These are phyloP conservation scores for Glareola pratincola DNA, from an alignment of 2,113 vertebrate species.

Conservation along the genomic window DNA sequence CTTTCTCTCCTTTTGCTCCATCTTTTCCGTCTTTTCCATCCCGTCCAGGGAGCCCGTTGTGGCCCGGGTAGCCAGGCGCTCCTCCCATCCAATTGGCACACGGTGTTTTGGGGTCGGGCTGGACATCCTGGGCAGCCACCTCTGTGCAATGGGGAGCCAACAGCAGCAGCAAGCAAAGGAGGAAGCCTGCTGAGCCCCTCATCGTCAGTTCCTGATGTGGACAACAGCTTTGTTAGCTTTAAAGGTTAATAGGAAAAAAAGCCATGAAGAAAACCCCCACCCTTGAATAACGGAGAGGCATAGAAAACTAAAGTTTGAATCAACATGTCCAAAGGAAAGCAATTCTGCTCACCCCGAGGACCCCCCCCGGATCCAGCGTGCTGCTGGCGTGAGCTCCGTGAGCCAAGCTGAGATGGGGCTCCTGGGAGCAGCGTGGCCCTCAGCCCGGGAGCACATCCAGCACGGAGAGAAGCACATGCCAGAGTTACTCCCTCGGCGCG, in stretches of 20 bases:
- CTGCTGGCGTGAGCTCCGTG: not conserved
- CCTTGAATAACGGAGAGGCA: not conserved
- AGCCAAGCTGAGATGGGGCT: not conserved
- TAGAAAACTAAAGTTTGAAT: not conserved
- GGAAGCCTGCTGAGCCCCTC: conserved; percentile 11
- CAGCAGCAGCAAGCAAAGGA: conserved; percentile 53
- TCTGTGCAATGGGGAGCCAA: not conserved
- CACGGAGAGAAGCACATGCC: not conserved
- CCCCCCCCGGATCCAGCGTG: not conserved
- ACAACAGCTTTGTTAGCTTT: not conserved
- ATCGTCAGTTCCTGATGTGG: conserved; percentile 40
- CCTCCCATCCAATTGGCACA: conserved; percentile 83
- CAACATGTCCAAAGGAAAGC: not conserved
- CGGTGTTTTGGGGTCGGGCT: conserved; percentile 38
- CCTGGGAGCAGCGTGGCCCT: not conserved
- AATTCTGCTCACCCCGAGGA: not conserved
- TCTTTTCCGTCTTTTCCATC: conserved; percentile 80
- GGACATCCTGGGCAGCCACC: not conserved
- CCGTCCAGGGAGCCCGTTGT: conserved; percentile 78
- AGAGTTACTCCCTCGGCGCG: too few species aligned
- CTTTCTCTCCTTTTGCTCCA: conserved; percentile 80
- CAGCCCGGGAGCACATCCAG: not conserved
- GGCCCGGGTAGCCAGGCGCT: conserved; percentile 79
- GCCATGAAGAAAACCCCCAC: accelerated
- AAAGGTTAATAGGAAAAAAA: not conserved